Percentiles rank a stretch among this genome's conserved stretches.
These are phyloP conservation scores for Buphagus erythrorhynchus DNA, from an alignment of 2,797 vertebrate genomes.

Conservation along the genomic window DNA sequence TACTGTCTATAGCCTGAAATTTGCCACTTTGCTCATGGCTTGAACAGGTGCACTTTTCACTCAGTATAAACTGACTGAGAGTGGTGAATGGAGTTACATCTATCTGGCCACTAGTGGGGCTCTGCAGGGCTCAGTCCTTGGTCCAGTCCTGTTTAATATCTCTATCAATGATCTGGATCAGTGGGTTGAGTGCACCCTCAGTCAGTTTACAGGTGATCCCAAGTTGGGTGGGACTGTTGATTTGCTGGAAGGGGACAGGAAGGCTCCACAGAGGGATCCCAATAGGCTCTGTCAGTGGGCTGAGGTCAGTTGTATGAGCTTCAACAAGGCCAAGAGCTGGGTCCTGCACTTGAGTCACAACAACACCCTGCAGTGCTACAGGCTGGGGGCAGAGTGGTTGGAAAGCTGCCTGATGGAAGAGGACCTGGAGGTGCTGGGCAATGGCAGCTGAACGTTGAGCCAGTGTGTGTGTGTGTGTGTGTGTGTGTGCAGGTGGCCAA, in stretches of 20 bases:
- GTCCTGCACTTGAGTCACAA: neutral
- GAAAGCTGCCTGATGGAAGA: neutral
- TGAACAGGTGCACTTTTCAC: neutral
- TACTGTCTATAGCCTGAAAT: neutral
- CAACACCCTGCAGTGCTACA: neutral
- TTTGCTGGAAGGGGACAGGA: neutral
- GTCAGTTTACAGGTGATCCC: neutral
- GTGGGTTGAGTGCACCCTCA: neutral
- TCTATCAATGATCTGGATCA: neutral
- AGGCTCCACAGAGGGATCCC: neutral
- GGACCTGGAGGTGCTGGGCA: neutral
- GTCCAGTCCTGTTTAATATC: neutral
- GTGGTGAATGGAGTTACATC: neutral
- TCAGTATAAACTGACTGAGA: neutral
- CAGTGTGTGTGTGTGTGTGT: fast-evolving
- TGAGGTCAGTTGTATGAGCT: no score
- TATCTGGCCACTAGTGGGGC: neutral
- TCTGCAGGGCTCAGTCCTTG: neutral
- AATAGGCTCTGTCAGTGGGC: fast-evolving
- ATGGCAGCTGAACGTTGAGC: neutral
- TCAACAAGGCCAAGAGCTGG: neutral
- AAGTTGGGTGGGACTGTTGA: neutral
- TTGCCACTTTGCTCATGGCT: neutral
- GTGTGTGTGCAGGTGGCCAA: neutral
- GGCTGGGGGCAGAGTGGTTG: neutral